These are phyloP conservation scores for Siniperca obscura DNA, from an alignment of 2,797 vertebrate genomes.

Conservation along the genomic window DNA sequence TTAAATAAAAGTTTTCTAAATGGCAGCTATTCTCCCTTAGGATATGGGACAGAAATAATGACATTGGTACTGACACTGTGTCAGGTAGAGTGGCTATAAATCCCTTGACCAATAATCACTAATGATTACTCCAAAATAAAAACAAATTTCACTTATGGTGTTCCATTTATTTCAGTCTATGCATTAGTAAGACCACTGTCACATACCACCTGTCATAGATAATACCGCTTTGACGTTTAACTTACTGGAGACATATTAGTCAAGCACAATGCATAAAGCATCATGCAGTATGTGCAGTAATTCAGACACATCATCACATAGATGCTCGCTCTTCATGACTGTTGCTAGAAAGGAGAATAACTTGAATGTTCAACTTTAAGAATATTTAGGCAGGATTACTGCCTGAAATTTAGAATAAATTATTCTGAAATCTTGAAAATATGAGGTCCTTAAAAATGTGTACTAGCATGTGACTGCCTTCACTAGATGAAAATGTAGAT, in stretches of 20 bases:
- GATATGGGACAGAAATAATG: constrained; percentile 53
- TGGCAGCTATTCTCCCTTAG: constrained; percentile 51
- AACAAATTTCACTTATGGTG: background rate
- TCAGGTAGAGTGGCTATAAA: constrained; percentile 19
- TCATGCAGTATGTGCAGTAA: background rate
- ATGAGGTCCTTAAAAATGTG: background rate
- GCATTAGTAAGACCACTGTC: background rate
- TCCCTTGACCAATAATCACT: constrained; percentile 5
- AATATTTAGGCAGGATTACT: background rate
- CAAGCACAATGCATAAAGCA: background rate
- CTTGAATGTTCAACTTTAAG: background rate
- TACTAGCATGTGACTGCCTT: background rate
- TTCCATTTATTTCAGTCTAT: background rate
- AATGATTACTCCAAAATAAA: constrained; percentile 12
- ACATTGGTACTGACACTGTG: constrained; percentile 29
- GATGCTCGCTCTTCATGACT: background rate
- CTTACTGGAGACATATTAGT: background rate
- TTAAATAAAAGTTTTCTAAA: constrained; percentile 59
- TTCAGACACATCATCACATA: background rate
- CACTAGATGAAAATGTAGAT: background rate
- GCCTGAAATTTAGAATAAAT: background rate
- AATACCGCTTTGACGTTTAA: background rate
- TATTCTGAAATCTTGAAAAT: background rate
- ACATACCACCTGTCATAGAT: too few species aligned
- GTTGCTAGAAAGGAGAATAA: background rate